These are phyloP conservation scores for Meandrusa payeni DNA, from an alignment of 2,888 invertebrate genomes.

Conservation along the genomic window DNA sequence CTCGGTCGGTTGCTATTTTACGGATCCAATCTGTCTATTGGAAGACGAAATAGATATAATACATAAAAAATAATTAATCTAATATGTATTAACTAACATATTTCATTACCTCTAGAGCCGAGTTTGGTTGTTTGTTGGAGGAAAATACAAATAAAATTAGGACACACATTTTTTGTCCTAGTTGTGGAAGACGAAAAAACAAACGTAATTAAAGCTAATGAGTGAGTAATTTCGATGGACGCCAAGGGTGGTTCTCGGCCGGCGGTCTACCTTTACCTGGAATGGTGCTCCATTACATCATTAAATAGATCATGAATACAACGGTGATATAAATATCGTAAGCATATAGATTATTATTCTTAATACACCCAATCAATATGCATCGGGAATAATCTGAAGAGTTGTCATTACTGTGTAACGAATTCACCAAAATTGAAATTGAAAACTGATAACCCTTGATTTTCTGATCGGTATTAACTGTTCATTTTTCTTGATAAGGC, in stretches of 20 bases:
- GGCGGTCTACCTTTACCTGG: constrained; percentile 68
- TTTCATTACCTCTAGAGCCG: too few relatives aligned
- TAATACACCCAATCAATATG: constrained; percentile 17
- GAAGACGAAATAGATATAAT: too few relatives aligned
- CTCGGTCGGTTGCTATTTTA: too few relatives aligned
- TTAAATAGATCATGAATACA: constrained; percentile 33
- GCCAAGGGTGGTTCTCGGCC: constrained; percentile 67
- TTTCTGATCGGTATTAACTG: constrained; percentile 22
- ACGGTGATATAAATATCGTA: constrained; percentile 53
- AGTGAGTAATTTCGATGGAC: constrained; percentile 71
- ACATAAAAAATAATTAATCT: too few relatives aligned
- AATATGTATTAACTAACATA: too few relatives aligned
- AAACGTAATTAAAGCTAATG: constrained; percentile 69
- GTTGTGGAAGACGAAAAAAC: too few relatives aligned
- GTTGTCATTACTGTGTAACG: constrained; percentile 6
- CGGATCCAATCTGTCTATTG: too few relatives aligned
- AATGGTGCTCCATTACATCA: constrained; percentile 52
- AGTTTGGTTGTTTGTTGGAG: too few relatives aligned
- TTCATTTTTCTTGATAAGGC: constrained; percentile 22
- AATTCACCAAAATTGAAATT: constrained; percentile 12
- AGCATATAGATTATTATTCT: constrained; percentile 27
- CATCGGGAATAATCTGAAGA: constrained; percentile 9
- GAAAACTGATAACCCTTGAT: constrained; percentile 22
- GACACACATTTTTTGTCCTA: too few relatives aligned
- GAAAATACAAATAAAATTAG: too few relatives aligned